Conservation (phyloP, 92 coral and sea anemone genomes). For the Parazoanthus swiftii region DNA sequence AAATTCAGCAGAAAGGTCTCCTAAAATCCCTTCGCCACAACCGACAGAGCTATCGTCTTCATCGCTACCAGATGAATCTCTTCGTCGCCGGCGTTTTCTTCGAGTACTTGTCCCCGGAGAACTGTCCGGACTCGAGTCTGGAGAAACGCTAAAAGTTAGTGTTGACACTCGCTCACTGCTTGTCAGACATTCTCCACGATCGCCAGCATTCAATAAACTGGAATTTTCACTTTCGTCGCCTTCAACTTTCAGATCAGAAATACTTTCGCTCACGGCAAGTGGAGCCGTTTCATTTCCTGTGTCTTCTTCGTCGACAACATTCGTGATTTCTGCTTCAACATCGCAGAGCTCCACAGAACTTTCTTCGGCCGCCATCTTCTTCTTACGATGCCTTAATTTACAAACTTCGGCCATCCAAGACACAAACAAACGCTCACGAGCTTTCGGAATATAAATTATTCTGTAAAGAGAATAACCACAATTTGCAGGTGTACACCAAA, state of each 20-base stretch:
- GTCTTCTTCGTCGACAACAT: constrained; percentile 6
- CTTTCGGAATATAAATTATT: constrained; percentile 27
- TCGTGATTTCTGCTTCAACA: constrained; percentile 23
- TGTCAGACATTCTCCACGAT: constrained; percentile 31
- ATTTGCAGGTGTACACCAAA: constrained; percentile 38
- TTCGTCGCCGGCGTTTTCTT: constrained; percentile 1
- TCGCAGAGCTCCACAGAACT: constrained; percentile 30
- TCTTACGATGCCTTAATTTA: constrained; percentile 34
- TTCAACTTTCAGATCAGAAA: constrained; percentile 39
- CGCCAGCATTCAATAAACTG: constrained; percentile 27
- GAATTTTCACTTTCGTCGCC: constrained; percentile 37
- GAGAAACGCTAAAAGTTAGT: constrained; percentile 30
- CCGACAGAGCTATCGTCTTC: constrained; percentile 33
- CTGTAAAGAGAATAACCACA: constrained; percentile 18
- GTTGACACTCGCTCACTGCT: constrained; percentile 28
- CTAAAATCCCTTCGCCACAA: constrained; percentile 41
- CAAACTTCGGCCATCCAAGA: constrained; percentile 40
- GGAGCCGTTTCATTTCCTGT: constrained; percentile 25
- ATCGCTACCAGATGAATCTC: constrained; percentile 12
- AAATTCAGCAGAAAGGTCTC: constrained; percentile 43
- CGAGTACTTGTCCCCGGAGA: constrained; percentile 32
- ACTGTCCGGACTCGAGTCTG: constrained; percentile 33
- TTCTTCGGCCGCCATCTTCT: constrained; percentile 40
- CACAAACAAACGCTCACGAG: constrained; percentile 25
- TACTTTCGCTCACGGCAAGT: constrained; percentile 33